These are phyloP conservation scores for Myocastor coypus DNA, from an alignment of 2,113 vertebrate species.

Conservation along the genomic window DNA sequence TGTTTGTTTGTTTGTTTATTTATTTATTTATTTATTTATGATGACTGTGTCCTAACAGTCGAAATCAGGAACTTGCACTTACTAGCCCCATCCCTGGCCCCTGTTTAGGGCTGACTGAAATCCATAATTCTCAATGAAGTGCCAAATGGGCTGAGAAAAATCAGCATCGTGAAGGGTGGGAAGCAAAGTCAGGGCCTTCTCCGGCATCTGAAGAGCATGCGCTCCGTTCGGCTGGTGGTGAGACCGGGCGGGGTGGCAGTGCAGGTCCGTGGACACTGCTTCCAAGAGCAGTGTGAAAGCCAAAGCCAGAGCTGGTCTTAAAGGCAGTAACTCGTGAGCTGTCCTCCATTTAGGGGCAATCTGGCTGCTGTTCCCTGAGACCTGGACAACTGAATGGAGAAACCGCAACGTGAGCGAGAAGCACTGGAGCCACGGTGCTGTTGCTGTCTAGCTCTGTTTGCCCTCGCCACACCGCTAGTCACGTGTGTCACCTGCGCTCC, in stretches of 20 bases:
- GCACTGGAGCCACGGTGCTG: rapidly evolving
- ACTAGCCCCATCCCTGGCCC: too few species aligned
- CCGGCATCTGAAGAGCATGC: rapidly evolving
- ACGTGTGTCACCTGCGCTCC: not conserved
- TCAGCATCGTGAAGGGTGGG: not conserved
- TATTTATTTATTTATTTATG: not conserved
- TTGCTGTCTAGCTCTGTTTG: not conserved
- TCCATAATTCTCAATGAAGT: not conserved
- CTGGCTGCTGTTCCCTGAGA: not conserved
- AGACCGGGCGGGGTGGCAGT: not conserved
- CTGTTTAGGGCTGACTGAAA: constrained; percentile 6
- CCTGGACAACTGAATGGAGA: not conserved
- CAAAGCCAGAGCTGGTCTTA: not conserved
- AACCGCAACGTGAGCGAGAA: too few species aligned
- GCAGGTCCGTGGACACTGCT: not conserved
- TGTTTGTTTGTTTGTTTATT: too few species aligned
- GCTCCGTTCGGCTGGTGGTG: not conserved
- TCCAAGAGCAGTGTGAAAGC: not conserved
- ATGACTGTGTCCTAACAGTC: too few species aligned
- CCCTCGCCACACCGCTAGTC: not conserved
- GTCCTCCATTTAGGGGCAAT: too few species aligned
- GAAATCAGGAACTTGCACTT: too few species aligned
- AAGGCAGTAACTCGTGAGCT: not conserved
- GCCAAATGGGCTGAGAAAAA: not conserved
- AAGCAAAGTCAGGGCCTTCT: not conserved